phyloP scores from a whole-genome alignment of 2,797 vertebrate genomes.

The Propithecus perrieri region DNA sequence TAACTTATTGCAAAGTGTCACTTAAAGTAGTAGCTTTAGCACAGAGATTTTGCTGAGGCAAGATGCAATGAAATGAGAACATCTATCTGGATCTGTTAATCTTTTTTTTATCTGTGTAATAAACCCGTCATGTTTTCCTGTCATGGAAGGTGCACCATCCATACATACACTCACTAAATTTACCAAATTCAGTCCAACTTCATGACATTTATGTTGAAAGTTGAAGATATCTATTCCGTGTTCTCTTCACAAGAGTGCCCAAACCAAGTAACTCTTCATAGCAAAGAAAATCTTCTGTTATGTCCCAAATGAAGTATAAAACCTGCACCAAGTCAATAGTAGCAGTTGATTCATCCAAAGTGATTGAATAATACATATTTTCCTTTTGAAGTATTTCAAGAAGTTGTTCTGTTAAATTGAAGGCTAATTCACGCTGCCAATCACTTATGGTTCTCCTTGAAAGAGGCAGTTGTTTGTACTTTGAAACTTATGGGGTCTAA shows the following conservation, averaged over 20 bases:
- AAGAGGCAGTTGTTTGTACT: no score
- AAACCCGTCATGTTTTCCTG: background rate
- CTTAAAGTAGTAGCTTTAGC: background rate
- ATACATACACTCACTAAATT: background rate
- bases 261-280: background rate
- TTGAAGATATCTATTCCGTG: background rate
- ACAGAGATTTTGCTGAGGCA: background rate
- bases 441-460: no score
- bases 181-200: background rate
- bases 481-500: no score
- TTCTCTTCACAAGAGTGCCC: background rate
- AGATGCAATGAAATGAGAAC: background rate
- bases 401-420: no score
- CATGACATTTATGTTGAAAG: background rate
- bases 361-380: no score
- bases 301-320: no score
- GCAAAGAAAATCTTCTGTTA: no score
- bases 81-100: background rate
- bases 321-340: no score
- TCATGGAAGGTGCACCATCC: background rate
- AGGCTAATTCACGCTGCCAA: no score
- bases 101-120: background rate
- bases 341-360: no score
- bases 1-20: background rate
- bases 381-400: no score